Evolutionary conservation across 2,888 invertebrate species (phyloP), one percentile per base, ranked within the genome.

Genomic region (Bhutanitis thaidina): DNA sequence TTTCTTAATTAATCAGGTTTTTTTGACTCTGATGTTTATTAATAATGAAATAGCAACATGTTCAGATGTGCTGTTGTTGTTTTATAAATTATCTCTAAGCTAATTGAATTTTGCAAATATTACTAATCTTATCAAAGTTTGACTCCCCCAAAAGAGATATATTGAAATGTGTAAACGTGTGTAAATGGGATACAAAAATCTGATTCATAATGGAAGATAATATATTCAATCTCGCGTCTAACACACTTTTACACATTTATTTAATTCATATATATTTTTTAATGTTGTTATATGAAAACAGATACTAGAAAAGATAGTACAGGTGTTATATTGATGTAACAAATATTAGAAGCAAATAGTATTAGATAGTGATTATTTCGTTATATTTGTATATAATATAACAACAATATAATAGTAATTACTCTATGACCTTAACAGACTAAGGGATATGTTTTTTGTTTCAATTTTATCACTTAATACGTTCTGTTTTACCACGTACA

Each of bases 361-460:
- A 39, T 45, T 8, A 38, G 7, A 35, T 25, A 35, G 13, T 34
- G 39, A 46, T 27, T 12, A 32, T 35, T 35, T 12, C 37, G 54
- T 53, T 60, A 59, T 56, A 62, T 56, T 56, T 61, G 57, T 20
- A 2, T 20, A 20, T 61, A 61, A 59, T 53, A 58, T 54, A 47
- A 49, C 49, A 49, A 66, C 61, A 55, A 67, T 57, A 58, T 59
- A 64, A 67, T 74, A 54, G 59, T 49, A 49, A 67, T 73, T 59
- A 67, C 27, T 27, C 34, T 30, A 12, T 57, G 20, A 72, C 57
- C 57, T 71, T 66, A 71, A 81, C 80, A 86, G 83, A 77, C 84
- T 80, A 84, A 67, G 69, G 79, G 88, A 87, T 88, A 88, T 88
- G 88, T 88, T 80, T 82, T 83, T 72, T 71, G 70, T 86, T 86